A percentile compares a stretch with the other conserved stretches of the same genome.
These are phyloP conservation scores for Protophormia terraenovae DNA, from an alignment of 2,888 invertebrate genomes.

Conservation along the genomic window DNA sequence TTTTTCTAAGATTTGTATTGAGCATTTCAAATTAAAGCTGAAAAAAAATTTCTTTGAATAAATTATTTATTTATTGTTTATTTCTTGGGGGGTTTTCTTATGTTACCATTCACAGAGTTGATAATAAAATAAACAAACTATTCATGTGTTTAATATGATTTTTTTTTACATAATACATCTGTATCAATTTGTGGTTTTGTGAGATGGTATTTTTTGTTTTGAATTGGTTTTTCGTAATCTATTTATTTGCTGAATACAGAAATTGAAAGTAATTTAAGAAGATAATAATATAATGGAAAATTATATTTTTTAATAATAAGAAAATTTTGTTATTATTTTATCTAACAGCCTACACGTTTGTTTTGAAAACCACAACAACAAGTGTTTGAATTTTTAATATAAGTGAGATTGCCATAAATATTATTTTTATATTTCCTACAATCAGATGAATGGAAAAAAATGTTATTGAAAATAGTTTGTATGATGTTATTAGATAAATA, in stretches of 20 bases:
- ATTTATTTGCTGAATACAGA: constrained; percentile 31
- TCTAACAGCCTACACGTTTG: constrained; percentile 39
- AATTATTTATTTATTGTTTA: constrained; percentile 5
- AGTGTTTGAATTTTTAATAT: constrained; percentile 43
- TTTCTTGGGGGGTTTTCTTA: constrained; percentile 14
- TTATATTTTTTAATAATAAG: constrained; percentile 1
- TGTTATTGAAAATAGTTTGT: background rate
- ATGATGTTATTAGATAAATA: background rate
- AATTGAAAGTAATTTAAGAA: constrained; percentile 51
- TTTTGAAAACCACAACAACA: constrained; percentile 55
- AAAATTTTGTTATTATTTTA: constrained; percentile 18
- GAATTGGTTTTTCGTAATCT: background rate
- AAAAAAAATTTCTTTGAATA: constrained; percentile 27
- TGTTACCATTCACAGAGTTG: background rate
- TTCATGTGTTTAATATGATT: background rate
- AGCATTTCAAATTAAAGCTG: constrained; percentile 25
- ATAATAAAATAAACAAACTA: constrained; percentile 40
- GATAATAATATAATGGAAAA: constrained; percentile 21
- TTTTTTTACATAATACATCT: constrained; percentile 8
- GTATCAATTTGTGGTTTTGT: constrained; percentile 14
- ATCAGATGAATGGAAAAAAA: background rate
- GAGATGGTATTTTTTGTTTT: background rate
- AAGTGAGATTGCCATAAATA: background rate
- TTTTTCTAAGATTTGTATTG: background rate
- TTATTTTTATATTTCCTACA: constrained; percentile 38